These are phyloP conservation scores for Apamea epomidion DNA, from an alignment of 2,888 invertebrate genomes.

Conservation along the genomic window DNA sequence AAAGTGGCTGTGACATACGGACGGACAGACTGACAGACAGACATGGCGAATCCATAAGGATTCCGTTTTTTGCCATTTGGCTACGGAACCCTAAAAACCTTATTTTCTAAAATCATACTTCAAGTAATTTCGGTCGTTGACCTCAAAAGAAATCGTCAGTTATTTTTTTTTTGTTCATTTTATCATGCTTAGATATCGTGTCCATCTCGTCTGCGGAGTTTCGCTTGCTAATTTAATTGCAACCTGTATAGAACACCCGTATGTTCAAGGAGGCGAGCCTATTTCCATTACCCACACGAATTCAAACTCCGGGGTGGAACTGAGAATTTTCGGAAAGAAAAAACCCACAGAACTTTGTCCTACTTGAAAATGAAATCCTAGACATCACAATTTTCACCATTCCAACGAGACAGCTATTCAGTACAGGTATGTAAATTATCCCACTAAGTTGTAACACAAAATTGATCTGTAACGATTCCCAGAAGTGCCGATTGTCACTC, in stretches of 20 bases:
- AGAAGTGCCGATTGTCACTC: constrained; percentile 51
- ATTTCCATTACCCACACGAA: not conserved
- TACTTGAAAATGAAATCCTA: not conserved
- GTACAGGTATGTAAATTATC: constrained; percentile 18
- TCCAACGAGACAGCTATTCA: not conserved
- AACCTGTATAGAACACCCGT: not conserved
- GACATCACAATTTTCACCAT: not conserved
- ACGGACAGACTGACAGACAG: too few relatives aligned
- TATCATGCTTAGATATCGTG: too few relatives aligned
- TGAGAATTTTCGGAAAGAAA: not conserved
- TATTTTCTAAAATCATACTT: not conserved
- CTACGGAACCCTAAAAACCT: too few relatives aligned
- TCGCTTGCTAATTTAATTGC: not conserved
- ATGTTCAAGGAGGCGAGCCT: not conserved
- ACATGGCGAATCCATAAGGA: too few relatives aligned
- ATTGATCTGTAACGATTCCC: constrained; percentile 55
- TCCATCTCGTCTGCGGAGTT: not conserved
- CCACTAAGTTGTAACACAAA: constrained; percentile 43
- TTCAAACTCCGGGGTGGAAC: not conserved
- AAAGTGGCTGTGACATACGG: too few relatives aligned
- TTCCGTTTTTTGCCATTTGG: too few relatives aligned
- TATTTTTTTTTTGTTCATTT: not conserved
- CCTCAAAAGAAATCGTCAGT: too few relatives aligned
- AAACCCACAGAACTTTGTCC: not conserved
- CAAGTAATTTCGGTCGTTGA: not conserved